Conservation (phyloP, 2,888 invertebrate species). For the Dynastes hyllus region DNA sequence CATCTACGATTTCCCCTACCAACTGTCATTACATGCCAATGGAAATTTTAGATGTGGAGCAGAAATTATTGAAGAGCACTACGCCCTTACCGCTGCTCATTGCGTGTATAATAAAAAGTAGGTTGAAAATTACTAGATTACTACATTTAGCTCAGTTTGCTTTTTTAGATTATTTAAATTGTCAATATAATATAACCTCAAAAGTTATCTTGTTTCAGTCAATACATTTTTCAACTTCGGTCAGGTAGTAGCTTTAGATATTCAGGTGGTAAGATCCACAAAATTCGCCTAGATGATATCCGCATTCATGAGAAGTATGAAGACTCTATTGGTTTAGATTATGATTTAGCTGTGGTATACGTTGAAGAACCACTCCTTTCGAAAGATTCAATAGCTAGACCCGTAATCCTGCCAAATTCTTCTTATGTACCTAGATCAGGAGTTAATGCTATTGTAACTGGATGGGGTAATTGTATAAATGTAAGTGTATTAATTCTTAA, state of each 20-base stretch:
- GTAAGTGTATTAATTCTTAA: too few relatives aligned
- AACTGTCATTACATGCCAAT: neutral
- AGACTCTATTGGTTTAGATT: neutral
- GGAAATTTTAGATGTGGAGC: neutral
- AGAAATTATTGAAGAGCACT: neutral
- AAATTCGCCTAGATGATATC: neutral
- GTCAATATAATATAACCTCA: too few relatives aligned
- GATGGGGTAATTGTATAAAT: neutral
- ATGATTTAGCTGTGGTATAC: neutral
- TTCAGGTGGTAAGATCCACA: neutral
- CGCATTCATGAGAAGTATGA: neutral
- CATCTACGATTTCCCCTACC: neutral
- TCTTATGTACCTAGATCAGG: neutral
- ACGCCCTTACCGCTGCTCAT: slow-evolving; percentile 5
- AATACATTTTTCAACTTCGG: neutral
- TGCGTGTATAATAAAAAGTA: neutral
- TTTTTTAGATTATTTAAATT: too few relatives aligned
- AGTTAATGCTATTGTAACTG: neutral
- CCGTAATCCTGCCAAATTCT: neutral
- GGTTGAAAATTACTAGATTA: too few relatives aligned
- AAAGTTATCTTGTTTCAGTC: neutral
- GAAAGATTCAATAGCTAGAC: neutral
- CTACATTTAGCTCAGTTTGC: too few relatives aligned
- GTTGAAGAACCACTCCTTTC: neutral
- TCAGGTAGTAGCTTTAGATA: neutral